phyloP scores from a whole-genome alignment of 2,797 vertebrate genomes.

The Falco peregrinus region DNA sequence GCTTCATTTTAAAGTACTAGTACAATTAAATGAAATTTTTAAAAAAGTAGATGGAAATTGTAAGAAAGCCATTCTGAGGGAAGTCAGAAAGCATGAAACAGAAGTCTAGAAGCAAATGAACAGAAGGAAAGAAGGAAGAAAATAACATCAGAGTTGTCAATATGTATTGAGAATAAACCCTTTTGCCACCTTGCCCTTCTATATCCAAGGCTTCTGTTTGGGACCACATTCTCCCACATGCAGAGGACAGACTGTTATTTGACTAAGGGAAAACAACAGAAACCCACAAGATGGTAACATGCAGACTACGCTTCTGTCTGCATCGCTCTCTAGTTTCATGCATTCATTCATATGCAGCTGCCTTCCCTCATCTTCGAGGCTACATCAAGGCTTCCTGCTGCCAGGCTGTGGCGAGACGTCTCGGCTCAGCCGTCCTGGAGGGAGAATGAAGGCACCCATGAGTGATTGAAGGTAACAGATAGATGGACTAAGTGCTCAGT shows the following conservation, averaged over 20 bases:
- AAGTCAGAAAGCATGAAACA: neutral
- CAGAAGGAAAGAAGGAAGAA: neutral
- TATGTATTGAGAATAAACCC: neutral
- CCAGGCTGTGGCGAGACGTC: neutral
- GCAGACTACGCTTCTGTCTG: neutral
- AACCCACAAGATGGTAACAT: neutral
- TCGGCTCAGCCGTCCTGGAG: neutral
- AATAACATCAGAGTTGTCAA: neutral
- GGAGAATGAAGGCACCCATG: slow-evolving; percentile 21
- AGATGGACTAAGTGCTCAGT: slow-evolving; percentile 38
- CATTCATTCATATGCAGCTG: slow-evolving; percentile 56
- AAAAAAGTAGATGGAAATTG: neutral
- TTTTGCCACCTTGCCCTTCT: neutral
- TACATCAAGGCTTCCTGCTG: slow-evolving; percentile 33
- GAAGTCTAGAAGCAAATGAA: neutral
- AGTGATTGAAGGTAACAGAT: slow-evolving; percentile 65
- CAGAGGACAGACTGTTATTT: neutral
- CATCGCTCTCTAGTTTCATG: slow-evolving; percentile 38
- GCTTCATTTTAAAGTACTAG: neutral
- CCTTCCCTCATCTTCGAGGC: neutral
- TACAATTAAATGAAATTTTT: neutral
- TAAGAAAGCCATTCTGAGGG: neutral
- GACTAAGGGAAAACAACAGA: slow-evolving; percentile 5
- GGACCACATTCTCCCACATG: neutral
- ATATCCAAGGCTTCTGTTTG: neutral